Evolutionary conservation across 1,140 invertebrate species (phyloP).

Genomic region (Trichogramma pretiosum): DNA sequence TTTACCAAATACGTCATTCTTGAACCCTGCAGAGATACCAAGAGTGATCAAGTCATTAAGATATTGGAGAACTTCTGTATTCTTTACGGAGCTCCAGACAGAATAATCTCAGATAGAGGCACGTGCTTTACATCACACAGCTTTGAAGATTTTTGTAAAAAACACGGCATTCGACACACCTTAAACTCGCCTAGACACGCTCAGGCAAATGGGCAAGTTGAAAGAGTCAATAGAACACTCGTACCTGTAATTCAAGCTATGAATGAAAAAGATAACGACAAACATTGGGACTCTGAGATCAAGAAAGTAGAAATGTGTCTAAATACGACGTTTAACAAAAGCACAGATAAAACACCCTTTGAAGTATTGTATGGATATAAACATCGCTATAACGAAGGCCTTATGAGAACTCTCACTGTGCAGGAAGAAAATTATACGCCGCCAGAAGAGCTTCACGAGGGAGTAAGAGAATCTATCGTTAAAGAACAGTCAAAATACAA

Average conservation of each 20-base stretch:
- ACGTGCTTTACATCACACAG: slow-evolving; percentile 24
- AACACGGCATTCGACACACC: slow-evolving; percentile 23
- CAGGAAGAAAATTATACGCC: slow-evolving; percentile 5
- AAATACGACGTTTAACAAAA: slow-evolving; percentile 12
- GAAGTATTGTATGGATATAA: slow-evolving; percentile 17
- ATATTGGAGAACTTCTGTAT: slow-evolving; percentile 11
- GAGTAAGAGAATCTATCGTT: slow-evolving; percentile 8
- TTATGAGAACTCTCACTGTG: not conserved
- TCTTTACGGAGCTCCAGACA: slow-evolving; percentile 17
- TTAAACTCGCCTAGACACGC: slow-evolving; percentile 25
- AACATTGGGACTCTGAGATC: slow-evolving; percentile 11
- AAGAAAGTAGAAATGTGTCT: slow-evolving; percentile 9
- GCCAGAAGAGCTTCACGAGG: slow-evolving; percentile 4
- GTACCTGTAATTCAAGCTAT: slow-evolving; percentile 5
- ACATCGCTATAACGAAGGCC: slow-evolving; percentile 5
- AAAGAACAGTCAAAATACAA: slow-evolving; percentile 12
- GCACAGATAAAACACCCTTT: slow-evolving; percentile 14
- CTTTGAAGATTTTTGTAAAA: slow-evolving; percentile 24
- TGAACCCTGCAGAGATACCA: slow-evolving; percentile 3
- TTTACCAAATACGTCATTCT: slow-evolving; percentile 13
- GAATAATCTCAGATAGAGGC: slow-evolving; percentile 28
- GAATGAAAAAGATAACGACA: not conserved
- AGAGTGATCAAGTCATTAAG: not conserved
- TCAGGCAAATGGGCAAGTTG: slow-evolving; percentile 26
- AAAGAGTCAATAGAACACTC: slow-evolving; percentile 13